These are phyloP conservation scores for Sphaeramia orbicularis DNA, from an alignment of 2,797 vertebrate species.

Conservation along the genomic window DNA sequence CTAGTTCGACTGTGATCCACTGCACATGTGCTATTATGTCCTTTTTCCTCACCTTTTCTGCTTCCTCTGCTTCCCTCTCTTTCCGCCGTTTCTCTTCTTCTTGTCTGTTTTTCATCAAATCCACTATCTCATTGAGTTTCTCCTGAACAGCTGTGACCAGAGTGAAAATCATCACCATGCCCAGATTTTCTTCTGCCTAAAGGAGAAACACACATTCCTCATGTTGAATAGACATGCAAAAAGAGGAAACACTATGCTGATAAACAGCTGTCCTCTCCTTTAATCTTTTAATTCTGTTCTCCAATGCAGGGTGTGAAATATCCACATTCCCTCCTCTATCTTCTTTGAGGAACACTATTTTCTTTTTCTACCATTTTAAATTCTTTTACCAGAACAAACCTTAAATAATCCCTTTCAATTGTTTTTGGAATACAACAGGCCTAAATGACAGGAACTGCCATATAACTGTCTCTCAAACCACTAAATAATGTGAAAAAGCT, in stretches of 20 bases:
- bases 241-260: not conserved
- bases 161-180: conserved; percentile 99
- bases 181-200: conserved; percentile 95
- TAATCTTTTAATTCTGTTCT: too few relatives aligned
- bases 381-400: too few relatives aligned
- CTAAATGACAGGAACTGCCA: too few relatives aligned
- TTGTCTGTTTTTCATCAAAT: conserved; percentile 92
- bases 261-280: too few relatives aligned
- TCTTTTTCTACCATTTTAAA: too few relatives aligned
- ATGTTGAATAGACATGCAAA: not conserved
- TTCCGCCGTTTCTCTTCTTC: conserved; percentile 92
- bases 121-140: conserved; percentile 96
- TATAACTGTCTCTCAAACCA: too few relatives aligned
- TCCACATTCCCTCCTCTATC: too few relatives aligned
- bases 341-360: too few relatives aligned
- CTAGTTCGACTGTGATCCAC: not conserved
- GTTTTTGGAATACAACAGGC: too few relatives aligned
- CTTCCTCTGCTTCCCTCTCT: conserved; percentile 95
- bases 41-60: conserved; percentile 89
- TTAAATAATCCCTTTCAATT: too few relatives aligned
- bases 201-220: conserved; percentile 20
- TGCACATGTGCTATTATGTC: not conserved
- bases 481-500: too few relatives aligned
- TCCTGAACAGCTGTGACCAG: conserved; percentile 97
- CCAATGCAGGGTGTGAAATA: too few relatives aligned